phyloP scores from a whole-genome alignment of 1,140 invertebrate species.

The Cotesia typhae region DNA sequence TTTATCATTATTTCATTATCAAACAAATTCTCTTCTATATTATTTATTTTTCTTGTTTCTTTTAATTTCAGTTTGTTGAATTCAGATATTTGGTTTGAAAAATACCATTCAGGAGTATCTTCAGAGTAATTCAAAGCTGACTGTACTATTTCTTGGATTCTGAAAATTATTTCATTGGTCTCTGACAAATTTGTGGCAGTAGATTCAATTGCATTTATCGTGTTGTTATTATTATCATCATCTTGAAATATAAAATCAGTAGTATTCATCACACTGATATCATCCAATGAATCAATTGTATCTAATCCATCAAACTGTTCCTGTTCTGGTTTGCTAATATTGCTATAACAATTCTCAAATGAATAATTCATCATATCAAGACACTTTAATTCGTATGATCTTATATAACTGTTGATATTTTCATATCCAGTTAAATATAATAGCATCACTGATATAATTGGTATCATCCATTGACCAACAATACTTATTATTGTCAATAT shows the following conservation, averaged over 20 bases:
- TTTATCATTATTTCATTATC: background rate
- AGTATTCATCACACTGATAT: background rate
- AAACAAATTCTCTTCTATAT: background rate
- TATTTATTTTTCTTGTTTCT: background rate
- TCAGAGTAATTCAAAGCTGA: slow-evolving; percentile 14
- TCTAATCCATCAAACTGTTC: too few relatives aligned
- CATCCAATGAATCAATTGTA: too few relatives aligned
- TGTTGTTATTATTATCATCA: slow-evolving; percentile 19
- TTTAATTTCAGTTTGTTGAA: too few relatives aligned
- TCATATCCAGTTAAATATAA: slow-evolving; percentile 24
- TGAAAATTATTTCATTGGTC: slow-evolving; percentile 30
- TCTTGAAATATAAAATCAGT: background rate
- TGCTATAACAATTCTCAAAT: slow-evolving; percentile 36
- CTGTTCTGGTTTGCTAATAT: background rate
- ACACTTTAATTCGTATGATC: slow-evolving; percentile 28
- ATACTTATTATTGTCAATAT: slow-evolving; percentile 25
- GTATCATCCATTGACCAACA: slow-evolving; percentile 38
- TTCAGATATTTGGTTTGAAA: background rate
- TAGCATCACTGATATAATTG: slow-evolving; percentile 27
- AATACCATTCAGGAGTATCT: background rate
- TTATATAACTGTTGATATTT: background rate
- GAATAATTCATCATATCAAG: slow-evolving; percentile 36
- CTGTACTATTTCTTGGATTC: slow-evolving; percentile 30
- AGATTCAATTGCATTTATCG: slow-evolving; percentile 12
- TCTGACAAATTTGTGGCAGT: slow-evolving; percentile 22